Base-by-base conservation (phyloP, 2,888 invertebrate species). In the Drosophila infuscata region DNA sequence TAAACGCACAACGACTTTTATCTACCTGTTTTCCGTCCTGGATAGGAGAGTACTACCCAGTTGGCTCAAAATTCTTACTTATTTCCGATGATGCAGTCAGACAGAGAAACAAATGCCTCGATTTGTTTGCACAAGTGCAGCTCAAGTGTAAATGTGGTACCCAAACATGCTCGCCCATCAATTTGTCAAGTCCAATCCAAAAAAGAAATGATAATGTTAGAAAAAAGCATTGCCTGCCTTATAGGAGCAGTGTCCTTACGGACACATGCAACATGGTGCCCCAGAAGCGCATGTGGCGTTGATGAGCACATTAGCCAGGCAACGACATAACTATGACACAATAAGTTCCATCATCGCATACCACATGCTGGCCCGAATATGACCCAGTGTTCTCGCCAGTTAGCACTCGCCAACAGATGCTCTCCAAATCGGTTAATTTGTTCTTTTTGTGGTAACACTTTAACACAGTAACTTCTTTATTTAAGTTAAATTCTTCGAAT, bases 71-170 rank as follows among this genome's bases (percentile, higher is more conserved):
- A 41, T 20, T n/a, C 4, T 9, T 2, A 38, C 17, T n/a, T 29
- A 29, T 6, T 17, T 57, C 3, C n/a, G 12, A 54, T 8, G n/a
- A 15, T 41, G 56, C 56, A 43, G n/a, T 11, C 41, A 32, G 15
- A 43, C 53, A 25, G 25, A 38, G 11, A 38, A 29, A 3, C 15
- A 33, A 7, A 29, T 20, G n/a, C 30, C 46, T 51, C 49, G 41
- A 25, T 29, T 41, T 68, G 61, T 62, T 64, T 59, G 72, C 65
- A n/a, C 43, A 68, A 65, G 65, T 78, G 74, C 79, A 66, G 46
- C 58, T 64, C 70, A 74, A 46, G 46, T 79, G 79, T 74, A 74
- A 78, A 68, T 74, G 64, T 67, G 66, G 46, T 61, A 66, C 35
- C 35, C 67, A 76, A 71, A 76, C 72, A 65, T 38, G 53, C 38